Evolutionary conservation across 2,113 vertebrate genomes (phyloP).

Genomic region (Pomatostomus ruficeps): DNA sequence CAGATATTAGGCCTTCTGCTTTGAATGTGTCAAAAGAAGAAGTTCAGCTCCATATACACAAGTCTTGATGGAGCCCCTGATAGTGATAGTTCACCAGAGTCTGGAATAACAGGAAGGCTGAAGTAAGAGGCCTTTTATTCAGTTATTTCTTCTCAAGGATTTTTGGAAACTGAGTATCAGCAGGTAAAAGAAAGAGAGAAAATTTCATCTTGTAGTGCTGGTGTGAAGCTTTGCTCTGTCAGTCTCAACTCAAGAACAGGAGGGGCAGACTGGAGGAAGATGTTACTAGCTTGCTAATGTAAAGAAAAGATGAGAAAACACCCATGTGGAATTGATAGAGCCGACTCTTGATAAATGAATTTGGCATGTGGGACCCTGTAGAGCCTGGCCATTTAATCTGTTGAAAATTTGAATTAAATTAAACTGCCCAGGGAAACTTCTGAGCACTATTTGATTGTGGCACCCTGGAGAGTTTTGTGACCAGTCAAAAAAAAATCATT

Average conservation of each 20-base stretch:
- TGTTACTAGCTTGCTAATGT: not conserved
- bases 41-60: not conserved
- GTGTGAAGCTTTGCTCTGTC: not conserved
- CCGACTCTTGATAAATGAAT: not conserved
- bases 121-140: rapidly evolving
- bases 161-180: not conserved
- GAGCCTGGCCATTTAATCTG: not conserved
- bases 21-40: not conserved
- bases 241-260: not conserved
- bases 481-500: not conserved
- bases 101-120: not conserved
- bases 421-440: not conserved
- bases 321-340: not conserved
- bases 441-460: not conserved
- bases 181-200: not conserved
- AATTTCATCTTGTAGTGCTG: not conserved
- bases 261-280: not conserved
- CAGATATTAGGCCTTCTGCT: rapidly evolving
- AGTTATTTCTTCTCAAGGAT: not conserved
- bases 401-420: not conserved
- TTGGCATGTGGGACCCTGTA: not conserved
- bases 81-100: not conserved
- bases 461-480: not conserved
- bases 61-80: not conserved
- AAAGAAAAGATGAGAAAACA: not conserved